Evolutionary conservation across 2,888 invertebrate species (phyloP), one percentile per base, ranked within the genome.

Genomic region (Lepas anatifera): DNA sequence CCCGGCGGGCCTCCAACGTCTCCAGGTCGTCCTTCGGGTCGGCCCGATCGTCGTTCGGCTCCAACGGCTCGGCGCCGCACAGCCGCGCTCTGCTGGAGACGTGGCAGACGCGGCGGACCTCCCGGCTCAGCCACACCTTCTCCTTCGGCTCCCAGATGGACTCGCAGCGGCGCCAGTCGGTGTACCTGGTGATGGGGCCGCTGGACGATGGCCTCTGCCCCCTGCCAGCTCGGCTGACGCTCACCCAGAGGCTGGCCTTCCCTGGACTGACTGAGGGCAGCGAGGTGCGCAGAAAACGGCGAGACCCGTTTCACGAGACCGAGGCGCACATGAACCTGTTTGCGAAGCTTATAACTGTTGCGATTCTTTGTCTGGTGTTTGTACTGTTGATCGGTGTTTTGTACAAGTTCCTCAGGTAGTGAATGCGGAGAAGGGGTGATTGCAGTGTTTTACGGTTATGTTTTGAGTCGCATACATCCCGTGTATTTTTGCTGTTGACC

Each of bases 301-400:
- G 73, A 8, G 71, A 72, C 63, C 72, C 91, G 0, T 96, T 96
- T 78, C 77, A 89, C 72, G 84, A 87, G 71, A 88, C 88, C 41
- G 88, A 92, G 80, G 95, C 95, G 32, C 87, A 92, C 77, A 92
- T 95, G 87, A 88, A 93, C 78, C 85, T 86, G 70, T 92, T 96
- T 75, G 73, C 73, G 48, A 73, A 73, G 69, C 70, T 73, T 37
- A 73, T 73, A 67, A 73, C 73, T 25, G 69, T 73, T 16, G 71
- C 71, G 25, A 71, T 73, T 10, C 70, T 73, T 7, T 69, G 72
- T 16, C 71, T 73, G 37, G 73, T 73, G 66, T 71, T 70, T 25
- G 73, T 73, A 29, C 70, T 73, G 25, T 67, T 73, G 8, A 50
- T 73, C 29, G 73, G 72, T 1, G 73, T 72, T 22, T 67, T 73